Evolutionary conservation across 2,888 invertebrate species (phyloP), one percentile per base, ranked within the genome.

Genomic region (Eristalinus sepulchralis): DNA sequence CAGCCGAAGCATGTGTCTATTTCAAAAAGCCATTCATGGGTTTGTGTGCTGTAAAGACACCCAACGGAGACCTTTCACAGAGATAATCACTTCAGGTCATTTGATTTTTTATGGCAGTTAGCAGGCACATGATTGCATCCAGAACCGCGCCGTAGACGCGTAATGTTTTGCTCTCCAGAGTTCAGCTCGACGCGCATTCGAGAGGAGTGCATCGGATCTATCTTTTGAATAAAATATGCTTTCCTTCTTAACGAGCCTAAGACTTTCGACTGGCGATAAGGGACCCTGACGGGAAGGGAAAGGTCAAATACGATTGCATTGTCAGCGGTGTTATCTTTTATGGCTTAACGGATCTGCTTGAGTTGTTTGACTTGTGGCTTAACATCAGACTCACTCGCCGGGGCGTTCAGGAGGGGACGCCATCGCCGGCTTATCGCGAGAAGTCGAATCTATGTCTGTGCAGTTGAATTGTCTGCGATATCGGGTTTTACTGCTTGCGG

Each of bases 31-130:
- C 62, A 70, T 62, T 71, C 36, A 60, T 57, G 53, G 47, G 33
- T 20, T 55, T 57, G 22, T 34, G 27, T 70, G 13, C 57, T 66
- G 10, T 47, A 47, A 47, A 47, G 75, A 67, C 84, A 80, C 76
- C 81, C 85, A 85, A 63, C 67, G 59, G 85, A 72, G 81, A 85
- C 81, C 76, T 77, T 81, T 77, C 63, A 22, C 70, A 79, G 66
- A 81, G 85, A 81, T 85, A 76, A 84, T 84, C 76, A 71, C 76
- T 81, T 81, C 55, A 63, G 84, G 84, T 84, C 84, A 85, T 85
- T 77, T 72, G 81, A 71, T 72, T 85, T 84, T 81, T 63, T 57
- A 85, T 85, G 68, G 81, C 76, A 81, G 76, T 72, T 81, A 71
- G 11, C 59, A 68, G 64, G 39, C 64, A 71, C 80, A 80, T 71